Evolutionary conservation across 35 echinoderm and acorn worm species (phyloP), one percentile per base, ranked within the genome.

Genomic region (Apostichopus californicus): DNA sequence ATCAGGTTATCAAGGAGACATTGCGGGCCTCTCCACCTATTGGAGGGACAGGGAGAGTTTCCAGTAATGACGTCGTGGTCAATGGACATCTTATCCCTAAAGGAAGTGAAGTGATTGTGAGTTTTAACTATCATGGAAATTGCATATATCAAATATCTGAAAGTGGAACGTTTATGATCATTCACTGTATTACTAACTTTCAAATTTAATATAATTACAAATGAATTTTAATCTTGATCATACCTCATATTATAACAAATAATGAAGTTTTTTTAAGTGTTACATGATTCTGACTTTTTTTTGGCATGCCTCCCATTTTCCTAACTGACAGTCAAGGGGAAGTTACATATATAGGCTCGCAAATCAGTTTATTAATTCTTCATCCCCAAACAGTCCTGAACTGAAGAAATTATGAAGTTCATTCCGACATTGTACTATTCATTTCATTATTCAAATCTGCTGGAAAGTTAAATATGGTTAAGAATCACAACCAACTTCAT

Each of bases 1-100:
- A 34, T 34, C 78, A 80, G 78, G 78, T 80, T 54, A 80, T 20
- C 78, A 80, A 80, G 22, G 78, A 80, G 22, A 80, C 78, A 54
- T 54, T 80, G 22, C 14, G 78, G 10, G 78, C 22, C 78, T 4
- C 5, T 21, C 78, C 52, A 24, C 78, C 78, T 9, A 80, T 80
- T 1, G 52, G 78, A 17, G 78, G 78, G 21, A 17, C 78, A 18
- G 78, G 4, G 9, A 80, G 78, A 80, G 21, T 80, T 12, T 12
- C 78, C 21, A 22, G 78, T 54, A 10, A 80, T 12, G 78, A 80
- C 22, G 78, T 80, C 3, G 78, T 17, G 78, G 78, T 80, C 22
- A 80, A 80, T 21, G 78, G 78, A 17, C 11, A 80, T 54, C 78
- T 80, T 12, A 80, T 80, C 5, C 78, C 78, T 54, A 12, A 80